Evolutionary conservation across 2,113 vertebrate genomes (phyloP), one percentile per base, ranked within the genome.

Genomic region (Papio anubis): DNA sequence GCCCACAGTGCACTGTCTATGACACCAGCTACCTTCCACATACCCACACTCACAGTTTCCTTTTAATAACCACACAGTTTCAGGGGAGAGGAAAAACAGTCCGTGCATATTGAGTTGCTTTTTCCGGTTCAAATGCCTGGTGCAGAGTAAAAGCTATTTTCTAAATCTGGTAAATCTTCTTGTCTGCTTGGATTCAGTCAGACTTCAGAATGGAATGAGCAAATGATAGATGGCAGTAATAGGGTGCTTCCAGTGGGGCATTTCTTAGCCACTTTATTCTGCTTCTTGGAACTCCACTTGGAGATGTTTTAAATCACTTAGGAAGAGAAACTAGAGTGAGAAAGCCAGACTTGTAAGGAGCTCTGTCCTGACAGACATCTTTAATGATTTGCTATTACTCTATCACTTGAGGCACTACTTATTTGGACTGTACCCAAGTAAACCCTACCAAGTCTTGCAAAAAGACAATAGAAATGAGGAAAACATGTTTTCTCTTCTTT

Each of bases 111-210:
- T n/a, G 25, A 48, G 25, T 72, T 92, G 64, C 32, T 20, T 92
- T 92, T 95, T 96, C 79, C 81, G 64, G 80, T 92, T 97, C 95
- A 90, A 57, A 90, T 76, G 81, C 35, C 83, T 90, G 30, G 38
- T 84, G 40, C 57, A 85, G 40, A 86, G 30, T 68, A 93, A 96
- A 97, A 85, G 64, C 87, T 95, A 76, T 95, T 96, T 96, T 96
- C 90, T 95, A 97, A 95, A 94, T 94, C 92, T 0, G 2, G 50
- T 61, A 87, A 97, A 81, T 93, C 73, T 96, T 93, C 68, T 59
- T 95, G 93, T 95, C 95, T 90, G 4, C 50, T 93, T 90, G 32
- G 61, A 96, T 97, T 93, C 40, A 25, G 64, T 93, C 72, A 59
- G 88, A 68, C 79, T 81, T 94, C 43, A 64, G 57, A 61, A 90